These are phyloP conservation scores for Bucco capensis DNA, from an alignment of 2,113 vertebrate species.

Conservation along the genomic window DNA sequence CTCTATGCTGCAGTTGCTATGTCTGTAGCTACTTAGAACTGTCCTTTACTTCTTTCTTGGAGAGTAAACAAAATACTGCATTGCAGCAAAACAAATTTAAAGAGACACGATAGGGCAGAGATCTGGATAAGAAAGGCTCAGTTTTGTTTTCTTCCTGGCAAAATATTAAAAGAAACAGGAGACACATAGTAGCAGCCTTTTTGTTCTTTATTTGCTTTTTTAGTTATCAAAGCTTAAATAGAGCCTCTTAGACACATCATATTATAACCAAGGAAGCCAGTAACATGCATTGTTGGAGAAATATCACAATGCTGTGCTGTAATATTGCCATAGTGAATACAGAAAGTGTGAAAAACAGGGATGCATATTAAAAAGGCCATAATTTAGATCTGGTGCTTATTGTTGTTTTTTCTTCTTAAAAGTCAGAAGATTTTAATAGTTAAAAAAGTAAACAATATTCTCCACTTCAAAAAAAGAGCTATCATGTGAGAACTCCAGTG, in stretches of 20 bases:
- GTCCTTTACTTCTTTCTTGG: constrained; percentile 47
- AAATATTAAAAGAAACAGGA: constrained; percentile 2
- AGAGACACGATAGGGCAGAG: constrained; percentile 36
- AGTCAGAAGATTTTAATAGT: neutral
- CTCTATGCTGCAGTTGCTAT: constrained; percentile 17
- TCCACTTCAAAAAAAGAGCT: neutral
- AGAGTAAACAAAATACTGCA: constrained; percentile 65
- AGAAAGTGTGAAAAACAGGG: neutral
- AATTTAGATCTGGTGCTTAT: neutral
- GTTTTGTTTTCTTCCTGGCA: constrained; percentile 7
- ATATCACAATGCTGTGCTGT: neutral
- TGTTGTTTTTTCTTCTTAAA: neutral
- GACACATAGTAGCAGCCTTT: neutral
- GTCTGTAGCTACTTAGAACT: constrained; percentile 10
- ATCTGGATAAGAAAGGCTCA: constrained; percentile 4
- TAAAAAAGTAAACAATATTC: neutral
- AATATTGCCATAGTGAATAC: neutral
- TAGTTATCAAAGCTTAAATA: neutral
- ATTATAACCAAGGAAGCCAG: neutral
- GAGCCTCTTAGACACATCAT: neutral
- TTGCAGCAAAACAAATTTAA: constrained; percentile 60
- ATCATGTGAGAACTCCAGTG: neutral
- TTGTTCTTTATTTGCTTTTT: neutral
- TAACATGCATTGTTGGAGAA: neutral
- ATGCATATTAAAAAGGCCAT: neutral